phyloP scores from a whole-genome alignment of 2,113 vertebrate species.

The Anhinga rufa region DNA sequence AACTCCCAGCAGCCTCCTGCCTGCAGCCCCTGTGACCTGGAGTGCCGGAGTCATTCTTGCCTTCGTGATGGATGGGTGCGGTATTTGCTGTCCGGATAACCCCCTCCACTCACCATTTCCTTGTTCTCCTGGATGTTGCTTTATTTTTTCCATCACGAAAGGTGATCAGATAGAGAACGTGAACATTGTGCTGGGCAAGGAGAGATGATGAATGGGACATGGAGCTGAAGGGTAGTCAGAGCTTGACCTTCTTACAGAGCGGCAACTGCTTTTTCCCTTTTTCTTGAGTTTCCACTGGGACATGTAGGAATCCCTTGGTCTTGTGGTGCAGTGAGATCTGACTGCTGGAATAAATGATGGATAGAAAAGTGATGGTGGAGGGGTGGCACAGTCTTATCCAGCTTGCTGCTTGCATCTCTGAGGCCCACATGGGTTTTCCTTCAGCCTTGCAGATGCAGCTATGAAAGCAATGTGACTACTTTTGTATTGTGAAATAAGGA shows the following conservation, averaged over 20 bases:
- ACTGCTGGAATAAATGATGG: neutral
- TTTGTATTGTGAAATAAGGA: neutral
- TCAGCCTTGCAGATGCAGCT: neutral
- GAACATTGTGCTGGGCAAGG: neutral
- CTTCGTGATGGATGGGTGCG: neutral
- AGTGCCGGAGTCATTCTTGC: neutral
- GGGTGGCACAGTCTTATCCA: neutral
- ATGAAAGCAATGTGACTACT: neutral
- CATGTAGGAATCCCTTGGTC: neutral
- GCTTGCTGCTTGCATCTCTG: neutral
- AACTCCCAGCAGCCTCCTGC: neutral
- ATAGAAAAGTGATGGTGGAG: neutral
- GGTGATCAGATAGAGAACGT: neutral
- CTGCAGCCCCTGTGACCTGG: rapidly evolving
- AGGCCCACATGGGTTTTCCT: neutral
- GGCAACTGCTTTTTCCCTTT: neutral
- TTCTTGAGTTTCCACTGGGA: neutral
- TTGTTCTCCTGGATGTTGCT: neutral
- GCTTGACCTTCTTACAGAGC: neutral
- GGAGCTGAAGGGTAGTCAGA: neutral
- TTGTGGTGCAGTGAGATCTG: neutral
- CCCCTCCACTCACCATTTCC: neutral
- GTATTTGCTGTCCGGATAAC: neutral
- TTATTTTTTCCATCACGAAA: neutral
- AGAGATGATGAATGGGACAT: neutral